Base-by-base conservation (phyloP, 2,113 vertebrate genomes). In the Neolamprologus brichardi region DNA sequence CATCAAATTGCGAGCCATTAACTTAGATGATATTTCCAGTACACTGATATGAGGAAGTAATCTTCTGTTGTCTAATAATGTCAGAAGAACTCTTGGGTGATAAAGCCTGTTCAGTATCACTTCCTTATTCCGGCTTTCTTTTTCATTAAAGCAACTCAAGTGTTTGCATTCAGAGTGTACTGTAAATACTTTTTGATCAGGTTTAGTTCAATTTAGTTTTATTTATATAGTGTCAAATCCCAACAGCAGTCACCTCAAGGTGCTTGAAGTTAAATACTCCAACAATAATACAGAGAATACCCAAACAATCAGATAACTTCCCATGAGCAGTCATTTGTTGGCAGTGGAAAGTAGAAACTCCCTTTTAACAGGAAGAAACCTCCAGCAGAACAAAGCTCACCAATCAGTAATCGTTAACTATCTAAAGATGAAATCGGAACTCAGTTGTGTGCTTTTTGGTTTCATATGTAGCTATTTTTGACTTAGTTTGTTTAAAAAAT, bases 1-100 rank as follows among this genome's bases (percentile, higher is more conserved):
- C 80, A 10, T 25, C 52, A 3, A 67, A 79, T 85, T 83, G 60
- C 64, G 56, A 93, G 82, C 87, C 83, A 89, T 86, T 86, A 84
- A 84, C 81, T 79, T 81, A 62, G 32, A 7, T 28, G 39, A 83
- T 80, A 67, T 72, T 92, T 86, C 30, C 46, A 7, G 84, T 79
- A n/a, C 85, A 92, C 9, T 8, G 88, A 89, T 84, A 86, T 82
- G 75, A 81, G 84, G 58, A 85, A 84, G 83, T 78, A 81, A 93
- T 87, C 77, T 13, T 5, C 78, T 54, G 87, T 84, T 87, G 84
- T 60, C 81, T 70, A 41, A 87, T 83, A 53, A 82, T 8, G 23
- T 84, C 77, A 53, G 12, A 41, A 70, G 70, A 32, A 18, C 28
- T 83, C 46, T 41, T 60, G 30, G 41, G 15, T 28, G 23, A 28